Conservation (phyloP, 1,140 invertebrate genomes). For the Camponotus floridanus region DNA sequence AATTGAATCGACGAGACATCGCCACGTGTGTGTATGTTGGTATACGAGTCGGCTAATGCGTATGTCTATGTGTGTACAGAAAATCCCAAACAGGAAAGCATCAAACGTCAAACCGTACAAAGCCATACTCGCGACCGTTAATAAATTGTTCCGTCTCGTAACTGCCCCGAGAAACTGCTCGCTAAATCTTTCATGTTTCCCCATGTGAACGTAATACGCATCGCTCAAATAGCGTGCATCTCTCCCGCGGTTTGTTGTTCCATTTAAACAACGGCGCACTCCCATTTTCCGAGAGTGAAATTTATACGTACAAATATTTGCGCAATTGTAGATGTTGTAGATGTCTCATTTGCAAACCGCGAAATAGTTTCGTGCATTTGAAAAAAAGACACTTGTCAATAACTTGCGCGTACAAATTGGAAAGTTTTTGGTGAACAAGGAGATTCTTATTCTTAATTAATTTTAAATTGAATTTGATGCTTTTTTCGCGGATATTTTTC, state of each 20-base stretch:
- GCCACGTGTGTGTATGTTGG: neutral
- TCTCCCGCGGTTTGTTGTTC: conserved; percentile 18
- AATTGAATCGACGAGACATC: conserved; percentile 34
- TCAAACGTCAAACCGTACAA: neutral
- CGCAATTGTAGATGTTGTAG: conserved; percentile 41
- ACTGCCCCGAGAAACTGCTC: neutral
- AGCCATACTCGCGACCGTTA: neutral
- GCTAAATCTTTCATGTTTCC: conserved; percentile 31
- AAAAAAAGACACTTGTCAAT: neutral
- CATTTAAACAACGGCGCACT: neutral
- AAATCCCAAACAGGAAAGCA: conserved; percentile 32
- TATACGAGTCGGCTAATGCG: neutral
- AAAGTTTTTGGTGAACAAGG: neutral
- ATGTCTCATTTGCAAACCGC: conserved; percentile 35
- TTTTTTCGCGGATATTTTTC: neutral
- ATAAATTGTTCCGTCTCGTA: conserved; percentile 39
- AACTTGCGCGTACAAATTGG: neutral
- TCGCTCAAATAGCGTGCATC: conserved; percentile 10
- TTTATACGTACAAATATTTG: conserved; percentile 48
- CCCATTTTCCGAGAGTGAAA: neutral
- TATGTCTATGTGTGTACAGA: neutral
- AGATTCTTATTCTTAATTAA: neutral
- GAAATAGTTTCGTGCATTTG: neutral
- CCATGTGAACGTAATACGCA: conserved; percentile 3
- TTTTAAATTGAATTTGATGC: neutral